Evolutionary conservation across 2,113 vertebrate species (phyloP).

Genomic region (Castor canadensis): DNA sequence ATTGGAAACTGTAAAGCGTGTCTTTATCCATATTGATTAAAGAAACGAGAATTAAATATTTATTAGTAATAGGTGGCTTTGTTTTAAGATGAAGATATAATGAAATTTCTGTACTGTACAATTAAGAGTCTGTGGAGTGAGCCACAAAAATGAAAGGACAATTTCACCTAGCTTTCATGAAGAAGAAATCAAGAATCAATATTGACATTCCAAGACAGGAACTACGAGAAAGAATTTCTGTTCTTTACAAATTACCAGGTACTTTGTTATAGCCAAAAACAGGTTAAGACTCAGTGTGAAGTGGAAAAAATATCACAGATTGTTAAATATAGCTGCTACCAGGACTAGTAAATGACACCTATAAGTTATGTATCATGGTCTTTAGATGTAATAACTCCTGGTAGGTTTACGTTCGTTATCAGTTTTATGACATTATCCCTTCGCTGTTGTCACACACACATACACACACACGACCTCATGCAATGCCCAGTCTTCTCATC

Average conservation of each 20-base stretch:
- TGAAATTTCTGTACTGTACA: background rate
- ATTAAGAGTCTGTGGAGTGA: background rate
- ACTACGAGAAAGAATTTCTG: too few relatives aligned
- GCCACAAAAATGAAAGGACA: background rate
- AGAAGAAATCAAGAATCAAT: background rate
- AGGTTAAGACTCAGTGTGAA: background rate
- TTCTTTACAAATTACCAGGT: background rate
- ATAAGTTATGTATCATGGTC: background rate
- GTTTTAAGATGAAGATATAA: background rate
- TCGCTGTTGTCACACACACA: background rate
- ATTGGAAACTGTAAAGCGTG: background rate
- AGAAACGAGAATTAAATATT: background rate
- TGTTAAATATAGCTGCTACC: background rate
- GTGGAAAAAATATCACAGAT: background rate
- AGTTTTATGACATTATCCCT: background rate
- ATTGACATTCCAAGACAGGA: background rate
- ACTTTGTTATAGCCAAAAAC: background rate
- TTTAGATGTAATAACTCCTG: background rate
- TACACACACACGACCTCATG: too few relatives aligned
- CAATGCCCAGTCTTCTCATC: background rate
- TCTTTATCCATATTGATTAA: background rate
- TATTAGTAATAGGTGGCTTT: background rate
- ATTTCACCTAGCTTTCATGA: background rate
- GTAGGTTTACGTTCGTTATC: background rate
- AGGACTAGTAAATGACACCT: background rate